Percentiles rank a stretch among this genome's conserved stretches.
These are phyloP conservation scores for Eulemur rufifrons DNA, from an alignment of 2,113 vertebrate genomes.

Conservation along the genomic window DNA sequence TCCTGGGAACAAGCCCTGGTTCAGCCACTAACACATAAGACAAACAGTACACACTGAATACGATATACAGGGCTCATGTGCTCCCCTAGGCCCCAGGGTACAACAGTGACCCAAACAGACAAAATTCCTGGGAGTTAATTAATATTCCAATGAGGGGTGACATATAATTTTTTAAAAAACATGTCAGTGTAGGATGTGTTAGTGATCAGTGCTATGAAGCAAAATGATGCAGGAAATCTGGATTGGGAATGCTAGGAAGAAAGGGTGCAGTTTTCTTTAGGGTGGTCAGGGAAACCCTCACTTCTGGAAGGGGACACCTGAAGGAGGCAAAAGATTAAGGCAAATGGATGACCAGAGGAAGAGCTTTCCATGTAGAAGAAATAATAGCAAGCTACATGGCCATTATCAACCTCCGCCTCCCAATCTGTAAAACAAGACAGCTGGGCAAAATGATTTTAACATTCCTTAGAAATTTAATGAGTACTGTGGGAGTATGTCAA, in stretches of 20 bases:
- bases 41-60: neutral
- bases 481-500: neutral
- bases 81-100: neutral
- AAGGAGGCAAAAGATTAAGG: neutral
- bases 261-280: neutral
- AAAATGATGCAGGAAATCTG: neutral
- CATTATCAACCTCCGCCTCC: neutral
- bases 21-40: neutral
- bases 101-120: neutral
- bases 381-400: neutral
- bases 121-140: neutral
- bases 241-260: neutral
- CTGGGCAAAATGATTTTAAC: neutral
- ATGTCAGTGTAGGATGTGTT: neutral
- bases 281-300: neutral
- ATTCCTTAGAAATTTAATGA: neutral
- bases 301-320: neutral
- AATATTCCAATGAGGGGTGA: neutral
- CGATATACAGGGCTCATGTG: neutral
- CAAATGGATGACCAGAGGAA: too few relatives aligned
- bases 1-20: neutral
- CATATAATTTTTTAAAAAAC: too few relatives aligned
- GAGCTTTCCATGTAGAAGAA: neutral
- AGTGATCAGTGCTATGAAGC: neutral
- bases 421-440: neutral